Evolutionary conservation across 2,888 invertebrate species (phyloP).

Genomic region (Anarsia innoxiella): DNA sequence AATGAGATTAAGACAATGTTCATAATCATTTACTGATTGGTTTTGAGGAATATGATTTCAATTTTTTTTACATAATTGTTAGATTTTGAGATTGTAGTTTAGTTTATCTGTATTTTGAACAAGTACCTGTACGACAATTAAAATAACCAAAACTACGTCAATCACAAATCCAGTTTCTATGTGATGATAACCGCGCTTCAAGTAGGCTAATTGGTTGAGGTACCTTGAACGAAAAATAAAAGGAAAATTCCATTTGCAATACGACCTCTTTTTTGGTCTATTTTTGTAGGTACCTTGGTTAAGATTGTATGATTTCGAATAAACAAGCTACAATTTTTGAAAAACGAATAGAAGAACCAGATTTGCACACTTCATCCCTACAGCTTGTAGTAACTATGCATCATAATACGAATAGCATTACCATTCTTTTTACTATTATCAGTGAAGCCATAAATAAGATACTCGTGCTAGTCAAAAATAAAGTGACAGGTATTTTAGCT

Average conservation of each 20-base stretch:
- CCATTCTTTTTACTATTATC: too few species aligned
- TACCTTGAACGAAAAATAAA: constrained; percentile 7
- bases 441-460: neutral
- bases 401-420: too few species aligned
- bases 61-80: too few species aligned
- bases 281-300: too few species aligned
- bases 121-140: constrained; percentile 6
- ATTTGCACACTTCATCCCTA: too few species aligned
- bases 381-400: too few species aligned
- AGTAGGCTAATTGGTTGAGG: constrained; percentile 14
- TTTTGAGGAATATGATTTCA: too few species aligned
- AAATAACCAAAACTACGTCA: constrained; percentile 9
- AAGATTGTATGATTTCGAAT: too few species aligned
- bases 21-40: too few species aligned
- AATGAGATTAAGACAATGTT: neutral
- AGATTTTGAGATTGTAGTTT: constrained; percentile 8
- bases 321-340: too few species aligned
- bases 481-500: constrained; percentile 59
- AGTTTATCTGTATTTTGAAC: constrained; percentile 5
- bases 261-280: neutral
- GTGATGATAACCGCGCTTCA: constrained; percentile 11
- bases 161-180: constrained; percentile 11
- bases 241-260: constrained; percentile 8
- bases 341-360: too few species aligned
- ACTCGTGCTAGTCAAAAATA: constrained; percentile 29